Evolutionary conservation across 2,113 vertebrate genomes (phyloP).

Genomic region (Phainopepla nitens): DNA sequence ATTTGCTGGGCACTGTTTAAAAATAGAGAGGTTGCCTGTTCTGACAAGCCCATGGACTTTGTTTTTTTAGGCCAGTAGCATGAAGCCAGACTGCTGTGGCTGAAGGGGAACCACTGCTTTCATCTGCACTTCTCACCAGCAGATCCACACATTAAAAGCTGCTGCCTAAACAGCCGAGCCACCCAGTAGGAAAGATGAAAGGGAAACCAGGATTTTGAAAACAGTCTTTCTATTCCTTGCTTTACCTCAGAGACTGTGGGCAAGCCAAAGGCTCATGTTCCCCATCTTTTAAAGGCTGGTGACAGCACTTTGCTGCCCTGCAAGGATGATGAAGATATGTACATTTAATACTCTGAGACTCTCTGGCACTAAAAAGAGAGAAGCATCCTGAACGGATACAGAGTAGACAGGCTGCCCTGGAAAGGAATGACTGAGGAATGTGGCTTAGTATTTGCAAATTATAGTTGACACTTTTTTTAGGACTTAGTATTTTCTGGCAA

Average conservation of each 20-base stretch:
- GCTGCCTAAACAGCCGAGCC: background rate
- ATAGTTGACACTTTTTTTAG: constrained; percentile 17
- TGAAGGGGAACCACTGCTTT: background rate
- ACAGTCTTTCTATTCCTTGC: background rate
- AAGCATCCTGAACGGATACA: background rate
- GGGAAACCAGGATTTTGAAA: background rate
- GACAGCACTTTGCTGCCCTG: background rate
- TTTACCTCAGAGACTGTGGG: background rate
- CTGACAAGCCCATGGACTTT: background rate
- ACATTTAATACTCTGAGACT: background rate
- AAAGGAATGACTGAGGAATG: background rate
- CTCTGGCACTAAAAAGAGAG: background rate
- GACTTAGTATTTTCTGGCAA: constrained; percentile 8
- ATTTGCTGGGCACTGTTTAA: background rate
- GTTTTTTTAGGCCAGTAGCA: background rate
- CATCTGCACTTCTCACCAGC: background rate
- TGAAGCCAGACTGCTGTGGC: background rate
- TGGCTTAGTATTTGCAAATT: constrained; percentile 31
- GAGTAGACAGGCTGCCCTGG: constrained; percentile 17
- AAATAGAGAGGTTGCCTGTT: background rate
- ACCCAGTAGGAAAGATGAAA: constrained; percentile 23
- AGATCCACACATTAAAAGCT: background rate
- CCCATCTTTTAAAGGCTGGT: background rate
- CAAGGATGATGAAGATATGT: background rate
- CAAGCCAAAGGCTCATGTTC: background rate